Base-by-base conservation (phyloP, 2,888 invertebrate genomes). In the Aphodius granarius region DNA sequence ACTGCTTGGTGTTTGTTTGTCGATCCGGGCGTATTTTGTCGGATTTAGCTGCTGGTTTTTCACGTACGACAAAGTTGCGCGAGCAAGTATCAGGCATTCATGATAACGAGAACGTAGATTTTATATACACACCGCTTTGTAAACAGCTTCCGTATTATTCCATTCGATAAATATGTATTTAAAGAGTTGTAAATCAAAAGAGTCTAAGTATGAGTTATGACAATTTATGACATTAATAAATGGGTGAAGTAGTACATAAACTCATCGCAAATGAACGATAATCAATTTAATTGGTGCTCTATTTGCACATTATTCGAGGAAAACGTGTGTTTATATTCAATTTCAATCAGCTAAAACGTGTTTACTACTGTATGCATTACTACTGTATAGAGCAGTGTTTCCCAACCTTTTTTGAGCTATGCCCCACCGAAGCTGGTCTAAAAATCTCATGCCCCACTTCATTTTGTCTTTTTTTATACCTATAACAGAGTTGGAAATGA, bases 1-100 rank as follows among this genome's bases (percentile, higher is more conserved):
- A 91, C 93, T 93, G 93, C 93, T 87, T 0, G 0, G 21, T 21
- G 21, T n/a, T 20, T 6, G n/a, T 5, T 15, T 20, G 3, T 5
- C 68, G n/a, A 0, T 13, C 9, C 13, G n/a, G 6, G 20, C 20
- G 20, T 21, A 20, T 20, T 20, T 21, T 20, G 9, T 20, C 20
- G 22, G 22, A 9, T 21, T 9, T 21, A 18, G 21, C 68, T 6
- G 21, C 19, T 22, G 9, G n/a, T 68, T 68, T 22, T 22, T 18
- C 68, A n/a, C 3, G n/a, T 20, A 9, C n/a, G 13, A 68, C 19
- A 65, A 65, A 16, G 16, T 65, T 65, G 19, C 65, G n/a, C 20
- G 22, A 18, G n/a, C 13, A 16, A 19, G 68, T 68, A 68, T 68
- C 68, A 68, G 68, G 68, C 2, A n/a, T 21, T 20, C 68, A 68